phyloP scores from a whole-genome alignment of 2,797 vertebrate genomes.

The Microtus californicus region DNA sequence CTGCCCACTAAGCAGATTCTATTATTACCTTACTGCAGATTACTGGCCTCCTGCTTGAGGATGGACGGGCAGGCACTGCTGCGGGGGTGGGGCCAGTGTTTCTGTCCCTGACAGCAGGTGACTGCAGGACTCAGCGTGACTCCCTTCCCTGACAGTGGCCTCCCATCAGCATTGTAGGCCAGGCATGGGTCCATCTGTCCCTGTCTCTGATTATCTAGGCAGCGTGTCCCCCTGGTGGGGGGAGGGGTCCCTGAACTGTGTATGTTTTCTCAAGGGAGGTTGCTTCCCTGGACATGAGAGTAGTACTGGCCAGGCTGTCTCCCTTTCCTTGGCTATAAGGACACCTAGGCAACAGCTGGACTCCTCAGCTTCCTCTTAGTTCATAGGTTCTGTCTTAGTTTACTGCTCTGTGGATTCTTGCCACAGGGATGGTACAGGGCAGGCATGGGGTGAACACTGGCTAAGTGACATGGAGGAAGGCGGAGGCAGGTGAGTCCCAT shows the following conservation, averaged over 20 bases:
- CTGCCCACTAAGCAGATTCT: conserved; percentile 67
- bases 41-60: not conserved
- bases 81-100: not conserved
- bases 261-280: not conserved
- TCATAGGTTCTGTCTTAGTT: not conserved
- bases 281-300: not conserved
- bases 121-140: not conserved
- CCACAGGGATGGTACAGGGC: not conserved
- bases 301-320: not conserved
- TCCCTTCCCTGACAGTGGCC: not conserved
- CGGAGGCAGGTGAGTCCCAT: not conserved
- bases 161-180: not conserved
- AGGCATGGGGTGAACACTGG: not conserved
- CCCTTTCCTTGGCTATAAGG: not conserved
- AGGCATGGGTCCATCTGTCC: not conserved
- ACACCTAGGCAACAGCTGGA: not conserved
- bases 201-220: not conserved
- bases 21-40: conserved; percentile 60
- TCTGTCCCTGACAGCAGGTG: not conserved
- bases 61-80: not conserved
- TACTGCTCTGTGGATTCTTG: not conserved
- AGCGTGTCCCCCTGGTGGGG: not conserved
- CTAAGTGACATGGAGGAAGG: not conserved
- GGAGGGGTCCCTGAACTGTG: not conserved
- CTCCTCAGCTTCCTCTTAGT: not conserved